Evolutionary conservation across 1,140 invertebrate species (phyloP), one percentile per base, ranked within the genome.

Genomic region (Heliothis subflexa): DNA sequence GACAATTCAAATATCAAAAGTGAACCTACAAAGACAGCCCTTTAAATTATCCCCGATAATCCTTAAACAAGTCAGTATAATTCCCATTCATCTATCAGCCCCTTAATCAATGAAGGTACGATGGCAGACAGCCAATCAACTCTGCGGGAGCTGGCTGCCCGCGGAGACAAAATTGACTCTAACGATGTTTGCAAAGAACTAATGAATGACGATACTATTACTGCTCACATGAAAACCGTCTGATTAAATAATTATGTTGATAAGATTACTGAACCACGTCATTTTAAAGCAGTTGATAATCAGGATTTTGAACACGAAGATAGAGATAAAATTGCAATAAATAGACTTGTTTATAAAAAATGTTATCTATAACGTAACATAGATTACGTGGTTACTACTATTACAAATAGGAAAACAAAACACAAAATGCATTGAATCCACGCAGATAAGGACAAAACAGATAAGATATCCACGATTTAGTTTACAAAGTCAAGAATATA

Each of bases 141-240:
- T 52, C 80, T 1, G 61, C 71, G 45, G 75, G 80, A 59, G 49
- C 21, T 16, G 50, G 28, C 61, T 21, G 21, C 79, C 79, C 62
- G 40, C 54, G 62, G 49, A 74, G 66, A 79, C 57, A 50, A 54
- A 76, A 80, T 81, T 78, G 66, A 76, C 78, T 47, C 57, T 75
- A 75, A 75, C 55, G 73, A 75, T 75, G 47, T 28, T 64, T 21
- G 21, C 73, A 52, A 52, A 54, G 11, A 73, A 59, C 52, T 47
- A 73, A 73, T 57, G 28, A 55, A 71, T 71, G 28, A 71, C 52
- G 18, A 25, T 49, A 70, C 45, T 10, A 25, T 70, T 70, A 21
- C 13, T 45, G n/a, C 47, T 50, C 21, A 70, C 47, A 25, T 52
- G 2, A 49, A 52, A 7, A n/a, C n/a, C 18, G 66, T 45, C 47